Conservation (phyloP, 2,888 invertebrate genomes). For the Pseudococcus jackbeardsleyi region DNA sequence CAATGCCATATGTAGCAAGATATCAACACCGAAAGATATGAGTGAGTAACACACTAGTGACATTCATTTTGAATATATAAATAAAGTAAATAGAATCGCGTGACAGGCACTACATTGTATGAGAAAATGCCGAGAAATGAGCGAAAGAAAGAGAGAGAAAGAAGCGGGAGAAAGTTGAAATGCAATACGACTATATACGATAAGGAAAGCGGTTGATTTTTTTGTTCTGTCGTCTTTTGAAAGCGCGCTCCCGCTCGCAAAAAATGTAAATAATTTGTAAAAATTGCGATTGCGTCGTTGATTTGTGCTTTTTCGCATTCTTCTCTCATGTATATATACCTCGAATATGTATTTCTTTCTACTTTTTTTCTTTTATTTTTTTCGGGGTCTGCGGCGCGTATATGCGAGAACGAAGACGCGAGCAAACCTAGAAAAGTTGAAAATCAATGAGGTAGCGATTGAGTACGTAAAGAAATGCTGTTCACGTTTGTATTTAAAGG, state of each 20-base stretch:
- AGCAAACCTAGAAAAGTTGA: slow-evolving; percentile 4
- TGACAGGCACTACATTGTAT: slow-evolving; percentile 13
- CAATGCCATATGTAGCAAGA: neutral
- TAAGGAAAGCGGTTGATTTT: slow-evolving; percentile 14
- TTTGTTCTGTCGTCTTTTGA: neutral
- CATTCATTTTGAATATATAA: slow-evolving; percentile 21
- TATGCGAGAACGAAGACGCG: neutral
- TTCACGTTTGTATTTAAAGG: slow-evolving; percentile 40
- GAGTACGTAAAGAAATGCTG: slow-evolving; percentile 23
- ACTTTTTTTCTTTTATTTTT: neutral
- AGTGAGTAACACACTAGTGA: neutral
- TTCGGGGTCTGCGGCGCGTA: neutral
- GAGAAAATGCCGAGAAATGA: neutral
- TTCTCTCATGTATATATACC: neutral
- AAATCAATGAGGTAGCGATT: slow-evolving; percentile 33
- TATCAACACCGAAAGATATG: neutral
- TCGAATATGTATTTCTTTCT: neutral
- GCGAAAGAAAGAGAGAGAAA: neutral
- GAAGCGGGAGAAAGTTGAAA: neutral
- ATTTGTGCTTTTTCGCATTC: slow-evolving; percentile 17
- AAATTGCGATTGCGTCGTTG: slow-evolving; percentile 40
- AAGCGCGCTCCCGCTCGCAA: neutral
- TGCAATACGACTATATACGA: slow-evolving; percentile 20
- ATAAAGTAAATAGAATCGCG: slow-evolving; percentile 33
- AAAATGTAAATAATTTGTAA: slow-evolving; percentile 37